Conservation (phyloP, 64 coral and sea anemone species). For the Montipora foliosa region DNA sequence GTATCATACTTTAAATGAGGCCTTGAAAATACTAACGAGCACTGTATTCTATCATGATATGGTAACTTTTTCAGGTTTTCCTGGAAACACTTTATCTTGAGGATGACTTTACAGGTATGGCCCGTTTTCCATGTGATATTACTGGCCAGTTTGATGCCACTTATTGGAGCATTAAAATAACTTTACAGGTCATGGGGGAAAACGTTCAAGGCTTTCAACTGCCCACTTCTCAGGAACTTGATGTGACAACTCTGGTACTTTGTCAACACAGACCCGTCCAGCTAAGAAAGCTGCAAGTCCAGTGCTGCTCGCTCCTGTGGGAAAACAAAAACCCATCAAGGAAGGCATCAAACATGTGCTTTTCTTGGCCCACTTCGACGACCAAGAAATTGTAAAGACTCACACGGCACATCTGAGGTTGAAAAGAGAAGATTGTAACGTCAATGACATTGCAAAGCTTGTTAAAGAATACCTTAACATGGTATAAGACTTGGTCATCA, state of each 20-base stretch:
- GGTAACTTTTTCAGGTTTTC: conserved; percentile 20
- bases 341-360: neutral
- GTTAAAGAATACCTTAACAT: conserved; percentile 21
- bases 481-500: neutral
- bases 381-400: conserved; percentile 1
- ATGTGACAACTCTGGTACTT: neutral
- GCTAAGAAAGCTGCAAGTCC: neutral
- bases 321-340: neutral
- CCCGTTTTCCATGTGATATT: neutral
- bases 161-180: conserved; percentile 9
- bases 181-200: conserved; percentile 23
- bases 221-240: conserved; percentile 6
- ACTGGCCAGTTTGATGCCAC: neutral
- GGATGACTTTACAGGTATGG: neutral
- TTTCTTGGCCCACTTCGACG: neutral
- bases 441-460: neutral
- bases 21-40: neutral
- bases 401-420: conserved; percentile 5
- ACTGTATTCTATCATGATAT: neutral
- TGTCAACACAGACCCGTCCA: neutral
- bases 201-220: neutral
- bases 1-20: neutral
- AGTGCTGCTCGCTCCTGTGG: neutral
- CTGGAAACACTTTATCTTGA: conserved; percentile 1
- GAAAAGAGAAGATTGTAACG: neutral